A percentile compares a stretch with the other conserved stretches of the same genome.
Evolutionary conservation across 2,113 vertebrate species (phyloP).

Genomic region (Pelecanus crispus): DNA sequence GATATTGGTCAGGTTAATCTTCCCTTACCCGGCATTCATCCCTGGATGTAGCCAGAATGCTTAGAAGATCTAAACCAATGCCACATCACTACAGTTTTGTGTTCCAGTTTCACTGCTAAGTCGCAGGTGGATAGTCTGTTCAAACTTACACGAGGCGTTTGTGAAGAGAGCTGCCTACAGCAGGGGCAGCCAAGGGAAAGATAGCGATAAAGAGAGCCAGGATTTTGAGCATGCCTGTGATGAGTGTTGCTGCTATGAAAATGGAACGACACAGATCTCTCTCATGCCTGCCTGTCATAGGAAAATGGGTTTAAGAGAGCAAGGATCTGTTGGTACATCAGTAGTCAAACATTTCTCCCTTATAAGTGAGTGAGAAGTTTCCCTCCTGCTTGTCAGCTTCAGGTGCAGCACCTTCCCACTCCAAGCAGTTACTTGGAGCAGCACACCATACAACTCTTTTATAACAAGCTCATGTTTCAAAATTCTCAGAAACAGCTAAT

Average conservation of each 20-base stretch:
- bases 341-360: neutral
- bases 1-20: neutral
- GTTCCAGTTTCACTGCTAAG: neutral
- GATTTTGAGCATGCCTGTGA: neutral
- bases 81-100: neutral
- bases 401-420: neutral
- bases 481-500: neutral
- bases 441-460: neutral
- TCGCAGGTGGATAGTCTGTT: neutral
- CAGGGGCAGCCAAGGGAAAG: neutral
- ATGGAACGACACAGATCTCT: neutral
- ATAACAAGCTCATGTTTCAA: neutral
- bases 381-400: neutral
- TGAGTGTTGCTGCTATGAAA: neutral
- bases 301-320: neutral
- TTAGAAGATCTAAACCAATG: neutral
- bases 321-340: neutral
- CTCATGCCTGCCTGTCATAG: neutral
- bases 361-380: neutral
- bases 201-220: fast-evolving
- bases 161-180: neutral
- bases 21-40: neutral
- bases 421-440: neutral
- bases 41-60: neutral
- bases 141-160: neutral